Conservation (phyloP, 1,140 invertebrate species). For the Drosophila sulfurigaster region DNA sequence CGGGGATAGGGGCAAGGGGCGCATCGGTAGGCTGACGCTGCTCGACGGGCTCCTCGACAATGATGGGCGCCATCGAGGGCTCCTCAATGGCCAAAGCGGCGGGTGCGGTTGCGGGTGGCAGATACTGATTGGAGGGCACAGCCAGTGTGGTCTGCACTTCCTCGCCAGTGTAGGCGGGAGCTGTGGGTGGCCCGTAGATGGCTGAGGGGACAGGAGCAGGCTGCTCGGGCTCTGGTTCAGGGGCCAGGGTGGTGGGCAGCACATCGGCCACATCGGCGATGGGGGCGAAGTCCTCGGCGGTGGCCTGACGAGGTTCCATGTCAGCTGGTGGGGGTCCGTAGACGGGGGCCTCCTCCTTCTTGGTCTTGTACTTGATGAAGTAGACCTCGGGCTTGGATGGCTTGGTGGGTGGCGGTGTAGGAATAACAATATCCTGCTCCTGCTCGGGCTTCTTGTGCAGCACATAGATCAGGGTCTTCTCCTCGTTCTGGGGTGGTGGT, state of each 20-base stretch:
- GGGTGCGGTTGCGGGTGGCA: conserved; percentile 68
- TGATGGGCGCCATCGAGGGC: conserved; percentile 69
- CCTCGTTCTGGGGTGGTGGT: conserved; percentile 89
- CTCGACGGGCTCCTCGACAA: conserved; percentile 65
- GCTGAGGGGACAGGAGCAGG: conserved; percentile 60
- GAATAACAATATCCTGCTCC: conserved; percentile 90
- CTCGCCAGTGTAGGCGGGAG: conserved; percentile 65
- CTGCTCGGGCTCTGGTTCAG: conserved; percentile 67
- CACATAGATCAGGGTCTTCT: conserved; percentile 94
- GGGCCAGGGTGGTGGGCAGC: conserved; percentile 67
- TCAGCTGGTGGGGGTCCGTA: conserved; percentile 85
- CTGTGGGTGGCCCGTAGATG: conserved; percentile 68
- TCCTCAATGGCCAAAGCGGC: conserved; percentile 59
- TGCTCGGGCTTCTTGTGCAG: conserved; percentile 93
- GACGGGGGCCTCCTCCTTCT: conserved; percentile 82
- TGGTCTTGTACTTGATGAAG: conserved; percentile 96
- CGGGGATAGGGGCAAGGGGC: conserved; percentile 22
- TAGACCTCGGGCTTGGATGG: conserved; percentile 94
- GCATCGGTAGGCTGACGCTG: conserved; percentile 53
- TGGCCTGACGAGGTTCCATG: conserved; percentile 71
- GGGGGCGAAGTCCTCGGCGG: conserved; percentile 63
- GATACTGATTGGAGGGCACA: conserved; percentile 71
- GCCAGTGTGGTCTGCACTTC: conserved; percentile 72
- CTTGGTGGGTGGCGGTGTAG: conserved; percentile 90
- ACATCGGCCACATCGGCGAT: conserved; percentile 61